Evolutionary conservation across 2,113 vertebrate species (phyloP).

Genomic region (Pteruthius melanotis): DNA sequence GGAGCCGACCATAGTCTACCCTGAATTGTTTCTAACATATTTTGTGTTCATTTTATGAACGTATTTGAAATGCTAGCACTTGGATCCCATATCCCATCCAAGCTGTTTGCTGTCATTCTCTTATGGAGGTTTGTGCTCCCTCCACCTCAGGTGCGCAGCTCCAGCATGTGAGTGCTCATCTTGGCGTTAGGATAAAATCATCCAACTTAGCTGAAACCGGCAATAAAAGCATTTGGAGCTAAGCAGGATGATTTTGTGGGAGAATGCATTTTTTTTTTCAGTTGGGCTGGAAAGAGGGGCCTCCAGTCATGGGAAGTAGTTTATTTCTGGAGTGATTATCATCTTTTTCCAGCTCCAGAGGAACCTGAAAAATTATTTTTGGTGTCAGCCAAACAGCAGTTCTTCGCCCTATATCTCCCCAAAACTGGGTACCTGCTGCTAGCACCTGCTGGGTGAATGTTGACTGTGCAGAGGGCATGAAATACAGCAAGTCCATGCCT

Average conservation of each 20-base stretch:
- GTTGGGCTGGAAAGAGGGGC: background rate
- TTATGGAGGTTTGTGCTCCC: background rate
- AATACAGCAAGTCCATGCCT: background rate
- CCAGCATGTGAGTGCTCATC: background rate
- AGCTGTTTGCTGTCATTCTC: background rate
- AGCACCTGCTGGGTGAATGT: background rate
- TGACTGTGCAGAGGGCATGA: background rate
- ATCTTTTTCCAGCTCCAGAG: background rate
- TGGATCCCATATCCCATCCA: background rate
- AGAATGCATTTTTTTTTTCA: background rate
- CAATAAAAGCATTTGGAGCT: background rate
- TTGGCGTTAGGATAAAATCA: background rate
- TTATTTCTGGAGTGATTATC: background rate
- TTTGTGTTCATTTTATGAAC: rapidly evolving
- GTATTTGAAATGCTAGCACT: background rate
- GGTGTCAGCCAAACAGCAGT: background rate
- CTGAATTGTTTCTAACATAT: background rate
- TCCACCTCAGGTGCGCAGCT: background rate
- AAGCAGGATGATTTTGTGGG: background rate
- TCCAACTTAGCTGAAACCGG: background rate
- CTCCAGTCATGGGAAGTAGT: background rate
- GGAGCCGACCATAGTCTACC: background rate
- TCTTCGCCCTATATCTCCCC: background rate
- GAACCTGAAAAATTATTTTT: background rate
- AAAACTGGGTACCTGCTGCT: background rate